phyloP scores from a whole-genome alignment of 2,797 vertebrate genomes.

The Heteromormyrus szaboi region DNA sequence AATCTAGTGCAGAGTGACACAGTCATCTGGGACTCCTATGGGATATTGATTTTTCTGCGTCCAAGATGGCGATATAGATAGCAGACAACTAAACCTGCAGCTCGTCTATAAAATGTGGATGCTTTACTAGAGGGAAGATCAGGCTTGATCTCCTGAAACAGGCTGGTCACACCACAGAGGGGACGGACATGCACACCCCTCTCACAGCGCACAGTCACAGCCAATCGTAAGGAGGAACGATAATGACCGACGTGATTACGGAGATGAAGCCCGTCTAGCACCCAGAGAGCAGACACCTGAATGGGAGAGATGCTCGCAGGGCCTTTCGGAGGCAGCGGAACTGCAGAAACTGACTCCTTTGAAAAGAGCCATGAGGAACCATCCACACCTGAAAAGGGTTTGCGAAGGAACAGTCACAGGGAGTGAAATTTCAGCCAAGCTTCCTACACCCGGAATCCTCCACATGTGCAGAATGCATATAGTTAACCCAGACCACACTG shows the following conservation, averaged over 20 bases:
- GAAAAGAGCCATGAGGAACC: background rate
- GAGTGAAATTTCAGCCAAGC: background rate
- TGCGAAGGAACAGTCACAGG: background rate
- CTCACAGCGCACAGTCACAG: background rate
- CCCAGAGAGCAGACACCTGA: background rate
- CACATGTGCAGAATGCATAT: background rate
- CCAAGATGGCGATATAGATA: background rate
- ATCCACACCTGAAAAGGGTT: background rate
- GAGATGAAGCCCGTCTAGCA: background rate
- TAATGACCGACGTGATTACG: background rate
- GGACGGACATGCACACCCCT: background rate
- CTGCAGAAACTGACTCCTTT: background rate
- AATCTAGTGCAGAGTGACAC: background rate
- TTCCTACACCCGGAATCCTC: background rate
- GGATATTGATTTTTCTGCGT: background rate
- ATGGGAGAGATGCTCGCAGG: background rate
- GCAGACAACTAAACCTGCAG: background rate
- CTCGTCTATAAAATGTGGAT: background rate
- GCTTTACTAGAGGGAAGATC: background rate
- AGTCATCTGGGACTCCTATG: background rate
- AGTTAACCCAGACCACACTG: background rate
- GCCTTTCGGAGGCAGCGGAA: background rate
- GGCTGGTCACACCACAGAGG: background rate
- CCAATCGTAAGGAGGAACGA: background rate
- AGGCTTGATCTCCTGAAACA: background rate